These are phyloP conservation scores for Cylloceria caligata DNA, from an alignment of 2,888 invertebrate genomes.

Conservation along the genomic window DNA sequence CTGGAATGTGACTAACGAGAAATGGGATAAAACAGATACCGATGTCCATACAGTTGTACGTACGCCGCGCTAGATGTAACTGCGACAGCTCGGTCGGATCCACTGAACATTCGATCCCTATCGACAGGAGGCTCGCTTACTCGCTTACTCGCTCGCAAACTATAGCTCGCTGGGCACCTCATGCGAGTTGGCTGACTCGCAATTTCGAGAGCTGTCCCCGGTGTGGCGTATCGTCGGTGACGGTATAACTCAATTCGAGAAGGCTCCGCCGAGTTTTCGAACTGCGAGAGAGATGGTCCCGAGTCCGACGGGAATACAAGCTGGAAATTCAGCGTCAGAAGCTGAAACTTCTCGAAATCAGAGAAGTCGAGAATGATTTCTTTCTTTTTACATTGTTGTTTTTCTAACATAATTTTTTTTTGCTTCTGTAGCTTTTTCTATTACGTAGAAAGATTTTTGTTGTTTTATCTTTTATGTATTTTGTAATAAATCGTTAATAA, in stretches of 20 bases:
- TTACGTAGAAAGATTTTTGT: neutral
- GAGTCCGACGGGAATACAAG: conserved; percentile 33
- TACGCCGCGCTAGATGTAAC: conserved; percentile 6
- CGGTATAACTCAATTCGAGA: conserved; percentile 65
- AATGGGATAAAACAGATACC: conserved; percentile 45
- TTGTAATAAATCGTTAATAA: neutral
- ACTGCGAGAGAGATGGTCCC: neutral
- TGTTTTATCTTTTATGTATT: neutral
- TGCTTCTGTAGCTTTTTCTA: neutral
- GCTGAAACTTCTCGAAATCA: conserved; percentile 14
- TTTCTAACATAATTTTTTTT: neutral
- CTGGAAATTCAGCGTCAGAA: conserved; percentile 17
- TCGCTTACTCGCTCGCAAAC: conserved; percentile 22
- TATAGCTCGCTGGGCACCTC: conserved; percentile 2
- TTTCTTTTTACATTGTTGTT: neutral
- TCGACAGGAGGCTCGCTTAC: conserved; percentile 20
- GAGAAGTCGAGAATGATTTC: conserved; percentile 10
- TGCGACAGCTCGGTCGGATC: conserved; percentile 3
- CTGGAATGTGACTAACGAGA: conserved; percentile 43
- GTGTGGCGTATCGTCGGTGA: conserved; percentile 63
- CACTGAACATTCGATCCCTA: conserved; percentile 21
- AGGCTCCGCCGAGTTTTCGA: conserved; percentile 7
- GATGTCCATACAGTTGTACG: conserved; percentile 4
- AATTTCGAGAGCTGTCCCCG: conserved; percentile 63
- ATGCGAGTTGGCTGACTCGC: conserved; percentile 57